A percentile compares a stretch with the other conserved stretches of the same genome.
Evolutionary conservation across 2,888 invertebrate species (phyloP).

Genomic region (Allygus modestus): DNA sequence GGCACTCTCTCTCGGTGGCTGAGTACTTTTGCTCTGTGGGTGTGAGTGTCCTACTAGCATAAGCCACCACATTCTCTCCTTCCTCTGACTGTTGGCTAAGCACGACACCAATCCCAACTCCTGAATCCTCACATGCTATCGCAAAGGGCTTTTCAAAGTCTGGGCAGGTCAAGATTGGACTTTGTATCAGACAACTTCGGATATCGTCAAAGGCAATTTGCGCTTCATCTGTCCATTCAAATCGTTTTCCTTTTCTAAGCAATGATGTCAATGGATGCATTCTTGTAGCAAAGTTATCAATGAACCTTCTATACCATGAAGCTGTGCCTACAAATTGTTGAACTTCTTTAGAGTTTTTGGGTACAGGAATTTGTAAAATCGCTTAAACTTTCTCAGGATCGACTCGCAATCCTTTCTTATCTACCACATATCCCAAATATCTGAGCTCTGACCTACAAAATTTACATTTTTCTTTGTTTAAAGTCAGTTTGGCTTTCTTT

Average conservation of each 20-base stretch:
- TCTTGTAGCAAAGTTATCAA: constrained; percentile 5
- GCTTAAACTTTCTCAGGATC: constrained; percentile 49
- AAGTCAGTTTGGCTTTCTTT: not conserved
- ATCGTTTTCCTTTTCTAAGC: not conserved
- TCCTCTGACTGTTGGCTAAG: constrained; percentile 67
- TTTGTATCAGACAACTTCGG: constrained; percentile 1
- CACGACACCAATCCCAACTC: constrained; percentile 63
- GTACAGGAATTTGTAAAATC: constrained; percentile 36
- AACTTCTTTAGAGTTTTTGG: not conserved
- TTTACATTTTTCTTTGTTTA: constrained; percentile 67
- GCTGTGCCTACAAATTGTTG: constrained; percentile 39
- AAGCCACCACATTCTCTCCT: constrained; percentile 68
- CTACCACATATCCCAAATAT: constrained; percentile 70
- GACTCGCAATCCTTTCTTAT: constrained; percentile 66
- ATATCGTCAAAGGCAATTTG: constrained; percentile 31
- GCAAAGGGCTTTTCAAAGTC: constrained; percentile 64
- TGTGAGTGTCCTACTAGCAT: constrained; percentile 67
- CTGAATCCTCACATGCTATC: constrained; percentile 65
- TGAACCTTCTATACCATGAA: constrained; percentile 49
- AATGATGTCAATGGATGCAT: constrained; percentile 19
- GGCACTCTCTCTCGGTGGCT: too few relatives aligned
- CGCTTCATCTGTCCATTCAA: constrained; percentile 21
- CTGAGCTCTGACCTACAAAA: constrained; percentile 67
- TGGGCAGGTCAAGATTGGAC: constrained; percentile 66
- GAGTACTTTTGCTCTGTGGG: constrained; percentile 67